Conservation (phyloP, 2,797 vertebrate species). For the Pipistrellus pipistrellus region DNA sequence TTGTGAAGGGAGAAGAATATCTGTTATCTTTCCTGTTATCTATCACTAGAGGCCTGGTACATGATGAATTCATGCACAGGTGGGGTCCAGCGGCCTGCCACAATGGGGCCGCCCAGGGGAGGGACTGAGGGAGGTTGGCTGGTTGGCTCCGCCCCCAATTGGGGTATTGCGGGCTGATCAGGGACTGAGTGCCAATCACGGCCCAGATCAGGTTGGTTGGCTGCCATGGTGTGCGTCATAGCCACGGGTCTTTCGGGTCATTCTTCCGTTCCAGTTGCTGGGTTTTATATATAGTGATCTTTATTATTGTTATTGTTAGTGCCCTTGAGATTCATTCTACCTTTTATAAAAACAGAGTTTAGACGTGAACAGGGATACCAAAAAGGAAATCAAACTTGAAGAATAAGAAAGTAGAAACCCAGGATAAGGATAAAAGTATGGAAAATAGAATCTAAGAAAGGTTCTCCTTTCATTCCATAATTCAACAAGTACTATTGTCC, state of each 20-base stretch:
- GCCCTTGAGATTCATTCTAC: conserved; percentile 5
- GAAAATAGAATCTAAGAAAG: conserved; percentile 30
- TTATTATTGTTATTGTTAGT: background rate
- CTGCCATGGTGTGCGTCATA: too few relatives aligned
- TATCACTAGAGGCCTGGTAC: background rate
- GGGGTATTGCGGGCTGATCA: too few relatives aligned
- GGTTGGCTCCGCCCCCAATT: too few relatives aligned
- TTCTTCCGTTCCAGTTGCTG: too few relatives aligned
- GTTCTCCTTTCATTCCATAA: background rate
- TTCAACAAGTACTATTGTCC: background rate
- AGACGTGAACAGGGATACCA: background rate
- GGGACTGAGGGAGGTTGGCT: too few relatives aligned
- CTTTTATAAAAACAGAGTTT: conserved; percentile 27
- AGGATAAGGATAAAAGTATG: background rate
- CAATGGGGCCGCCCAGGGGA: too few relatives aligned
- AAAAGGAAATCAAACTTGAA: conserved; percentile 47
- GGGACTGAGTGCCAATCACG: too few relatives aligned
- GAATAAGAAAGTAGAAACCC: conserved; percentile 20
- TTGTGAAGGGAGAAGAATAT: background rate
- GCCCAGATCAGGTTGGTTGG: too few relatives aligned
- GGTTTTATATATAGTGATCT: background rate
- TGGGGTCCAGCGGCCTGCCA: too few relatives aligned
- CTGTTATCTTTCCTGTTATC: background rate
- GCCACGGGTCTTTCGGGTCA: too few relatives aligned
- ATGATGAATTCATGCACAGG: too few relatives aligned